Conservation (phyloP, 2,797 vertebrate species). For the Morelia viridis region DNA sequence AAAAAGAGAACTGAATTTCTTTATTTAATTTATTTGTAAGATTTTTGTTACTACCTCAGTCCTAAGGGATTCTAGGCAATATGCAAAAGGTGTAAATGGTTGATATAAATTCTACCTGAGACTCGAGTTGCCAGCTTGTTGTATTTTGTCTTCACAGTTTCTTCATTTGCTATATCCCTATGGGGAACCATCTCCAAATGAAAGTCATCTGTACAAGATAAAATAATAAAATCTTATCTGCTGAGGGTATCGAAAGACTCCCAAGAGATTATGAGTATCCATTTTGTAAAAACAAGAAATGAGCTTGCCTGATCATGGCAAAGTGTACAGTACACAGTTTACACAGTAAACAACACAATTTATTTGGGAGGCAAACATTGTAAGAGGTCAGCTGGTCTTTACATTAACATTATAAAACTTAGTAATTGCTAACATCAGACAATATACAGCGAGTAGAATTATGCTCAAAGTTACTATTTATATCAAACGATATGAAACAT, state of each 20-base stretch:
- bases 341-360: not conserved
- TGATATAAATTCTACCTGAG: slow-evolving; percentile 75
- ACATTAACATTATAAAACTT: not conserved
- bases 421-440: not conserved
- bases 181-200: slow-evolving; percentile 88
- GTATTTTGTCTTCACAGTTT: slow-evolving; percentile 80
- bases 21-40: not conserved
- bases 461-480: not conserved
- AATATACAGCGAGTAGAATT: not conserved
- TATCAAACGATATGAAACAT: not conserved
- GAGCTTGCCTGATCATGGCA: not conserved
- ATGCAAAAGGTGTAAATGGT: not conserved
- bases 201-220: slow-evolving; percentile 78
- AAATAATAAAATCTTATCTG: slow-evolving; percentile 21
- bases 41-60: not conserved
- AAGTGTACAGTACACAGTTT: not conserved
- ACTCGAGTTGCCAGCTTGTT: slow-evolving; percentile 81
- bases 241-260: not conserved
- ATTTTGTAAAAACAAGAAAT: not conserved
- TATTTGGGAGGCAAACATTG: not conserved
- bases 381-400: not conserved
- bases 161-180: slow-evolving; percentile 80
- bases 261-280: not conserved
- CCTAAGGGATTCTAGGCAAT: slow-evolving; percentile 19
- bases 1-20: not conserved